Evolutionary conservation across 2,888 invertebrate genomes (phyloP).

Genomic region (Artemia sinica): DNA sequence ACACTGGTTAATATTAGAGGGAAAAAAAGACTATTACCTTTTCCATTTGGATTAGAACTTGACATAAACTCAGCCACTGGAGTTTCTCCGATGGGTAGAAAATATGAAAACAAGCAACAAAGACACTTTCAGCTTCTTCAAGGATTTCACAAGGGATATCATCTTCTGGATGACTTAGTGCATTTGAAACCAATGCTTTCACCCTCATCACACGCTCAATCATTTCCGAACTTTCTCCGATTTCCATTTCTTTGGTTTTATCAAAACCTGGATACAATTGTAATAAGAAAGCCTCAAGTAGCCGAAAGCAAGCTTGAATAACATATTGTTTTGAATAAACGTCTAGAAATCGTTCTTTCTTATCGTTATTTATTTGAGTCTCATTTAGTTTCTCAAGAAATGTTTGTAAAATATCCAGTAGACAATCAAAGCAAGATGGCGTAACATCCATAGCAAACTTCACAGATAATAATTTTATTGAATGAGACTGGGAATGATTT

Average conservation of each 20-base stretch:
- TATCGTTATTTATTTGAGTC: background rate
- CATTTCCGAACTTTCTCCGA: background rate
- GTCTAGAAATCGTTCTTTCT: background rate
- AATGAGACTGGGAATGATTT: background rate
- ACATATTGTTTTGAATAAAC: background rate
- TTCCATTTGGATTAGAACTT: slow-evolving; percentile 39
- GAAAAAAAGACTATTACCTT: slow-evolving; percentile 21
- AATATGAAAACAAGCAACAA: slow-evolving; percentile 79
- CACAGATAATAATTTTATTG: slow-evolving; percentile 28
- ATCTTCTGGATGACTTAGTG: background rate
- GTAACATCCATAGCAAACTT: slow-evolving; percentile 72
- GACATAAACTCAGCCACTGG: slow-evolving; percentile 82
- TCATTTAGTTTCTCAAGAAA: background rate
- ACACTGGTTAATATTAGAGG: too few species aligned
- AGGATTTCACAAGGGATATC: slow-evolving; percentile 23
- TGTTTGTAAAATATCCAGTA: background rate
- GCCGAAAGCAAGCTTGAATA: background rate
- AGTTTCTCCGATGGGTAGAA: slow-evolving; percentile 84
- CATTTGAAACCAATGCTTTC: background rate
- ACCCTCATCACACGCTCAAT: slow-evolving; percentile 3
- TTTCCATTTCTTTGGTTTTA: background rate
- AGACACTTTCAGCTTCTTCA: slow-evolving; percentile 74
- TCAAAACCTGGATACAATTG: slow-evolving; percentile 16
- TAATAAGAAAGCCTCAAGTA: background rate
- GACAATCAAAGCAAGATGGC: slow-evolving; percentile 32